Percentiles rank a stretch among this genome's conserved stretches.
phyloP scores from a whole-genome alignment of 2,797 vertebrate species.

The Falco rusticolus region DNA sequence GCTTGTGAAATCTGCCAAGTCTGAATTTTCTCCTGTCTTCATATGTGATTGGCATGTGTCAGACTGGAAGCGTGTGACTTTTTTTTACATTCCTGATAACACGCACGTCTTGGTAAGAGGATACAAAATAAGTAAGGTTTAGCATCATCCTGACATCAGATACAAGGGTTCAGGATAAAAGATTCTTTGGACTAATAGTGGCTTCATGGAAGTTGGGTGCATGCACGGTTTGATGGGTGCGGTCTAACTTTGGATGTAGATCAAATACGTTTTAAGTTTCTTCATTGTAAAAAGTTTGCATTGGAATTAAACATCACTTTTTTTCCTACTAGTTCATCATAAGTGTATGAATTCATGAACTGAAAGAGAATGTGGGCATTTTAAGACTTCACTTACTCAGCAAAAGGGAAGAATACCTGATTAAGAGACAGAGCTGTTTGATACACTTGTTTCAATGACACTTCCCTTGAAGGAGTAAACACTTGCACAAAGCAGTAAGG shows the following conservation, averaged over 20 bases:
- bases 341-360: background rate
- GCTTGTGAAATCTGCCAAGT: background rate
- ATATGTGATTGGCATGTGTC: fast-evolving
- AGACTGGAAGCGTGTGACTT: background rate
- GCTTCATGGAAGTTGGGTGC: background rate
- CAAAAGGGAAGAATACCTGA: background rate
- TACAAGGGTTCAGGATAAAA: background rate
- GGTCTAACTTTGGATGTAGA: background rate
- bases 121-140: background rate
- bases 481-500: background rate
- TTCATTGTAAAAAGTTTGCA: background rate
- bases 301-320: background rate
- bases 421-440: background rate
- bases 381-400: background rate
- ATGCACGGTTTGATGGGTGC: background rate
- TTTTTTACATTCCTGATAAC: background rate
- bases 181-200: background rate
- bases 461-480: background rate
- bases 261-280: background rate
- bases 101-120: background rate
- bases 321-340: background rate
- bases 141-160: background rate
- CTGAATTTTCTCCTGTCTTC: background rate
- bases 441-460: background rate
- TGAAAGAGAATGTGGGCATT: background rate